Evolutionary conservation across 2,797 vertebrate genomes (phyloP).

Genomic region (Acipenser transmontanus): DNA sequence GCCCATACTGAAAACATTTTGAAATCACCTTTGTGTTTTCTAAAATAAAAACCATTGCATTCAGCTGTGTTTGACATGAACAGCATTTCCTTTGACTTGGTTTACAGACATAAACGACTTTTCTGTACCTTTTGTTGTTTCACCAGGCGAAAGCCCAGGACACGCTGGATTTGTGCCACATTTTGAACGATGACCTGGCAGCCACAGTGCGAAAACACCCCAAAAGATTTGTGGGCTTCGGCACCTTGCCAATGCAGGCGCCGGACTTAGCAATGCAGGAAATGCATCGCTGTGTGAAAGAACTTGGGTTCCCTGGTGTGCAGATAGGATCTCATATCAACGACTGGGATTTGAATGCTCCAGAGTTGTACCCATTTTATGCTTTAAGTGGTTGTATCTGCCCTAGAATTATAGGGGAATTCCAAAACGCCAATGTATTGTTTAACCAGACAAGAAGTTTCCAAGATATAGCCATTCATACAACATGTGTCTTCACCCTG

Average conservation of each 20-base stretch:
- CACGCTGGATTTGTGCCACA: constrained; percentile 77
- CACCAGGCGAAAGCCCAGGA: constrained; percentile 86
- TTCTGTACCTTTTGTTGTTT: constrained; percentile 9
- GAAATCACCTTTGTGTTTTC: constrained; percentile 25
- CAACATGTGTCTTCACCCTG: too few species aligned
- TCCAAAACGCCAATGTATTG: too few species aligned
- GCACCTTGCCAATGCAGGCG: constrained; percentile 87
- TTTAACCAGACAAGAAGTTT: too few species aligned
- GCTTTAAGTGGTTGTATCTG: constrained; percentile 62
- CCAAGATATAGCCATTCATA: too few species aligned
- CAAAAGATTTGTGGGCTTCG: constrained; percentile 83
- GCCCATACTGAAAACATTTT: constrained; percentile 3
- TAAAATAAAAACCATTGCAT: constrained; percentile 5
- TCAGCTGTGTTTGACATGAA: neutral
- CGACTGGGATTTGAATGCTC: constrained; percentile 78
- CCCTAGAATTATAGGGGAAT: too few species aligned
- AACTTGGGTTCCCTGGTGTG: constrained; percentile 86
- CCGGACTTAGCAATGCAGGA: constrained; percentile 83
- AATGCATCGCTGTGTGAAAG: constrained; percentile 81
- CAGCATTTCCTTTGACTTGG: too few species aligned
- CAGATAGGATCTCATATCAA: constrained; percentile 94
- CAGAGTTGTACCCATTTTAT: constrained; percentile 75
- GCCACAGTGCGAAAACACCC: constrained; percentile 66
- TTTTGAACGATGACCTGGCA: constrained; percentile 85
- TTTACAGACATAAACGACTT: too few species aligned